Base-by-base conservation (phyloP, 2,113 vertebrate genomes). In the Isurus oxyrinchus region DNA sequence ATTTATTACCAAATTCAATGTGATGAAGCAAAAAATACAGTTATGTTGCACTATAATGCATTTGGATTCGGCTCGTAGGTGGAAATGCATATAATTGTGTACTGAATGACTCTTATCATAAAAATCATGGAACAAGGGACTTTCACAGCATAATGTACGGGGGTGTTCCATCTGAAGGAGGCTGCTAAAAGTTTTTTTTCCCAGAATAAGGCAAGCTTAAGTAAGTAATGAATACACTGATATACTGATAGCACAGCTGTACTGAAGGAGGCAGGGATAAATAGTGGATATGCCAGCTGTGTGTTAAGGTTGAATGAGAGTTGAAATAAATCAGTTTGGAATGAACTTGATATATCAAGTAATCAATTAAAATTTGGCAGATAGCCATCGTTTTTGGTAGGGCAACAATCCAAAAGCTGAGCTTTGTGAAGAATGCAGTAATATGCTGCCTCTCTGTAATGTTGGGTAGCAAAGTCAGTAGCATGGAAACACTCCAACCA, bases 91-190 rank as follows among this genome's bases (percentile, higher is more conserved):
- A 49, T 72, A 72, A 95, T 67, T 72, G 67, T 55, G 55, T 44
- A 27, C 55, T 55, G 67, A 69, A 55, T 95, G n/a, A 76, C 44
- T 53, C 40, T 44, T 84, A 35, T 69, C 44, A 55, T 53, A 49
- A 55, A 95, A 11, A 72, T 95, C 67, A 72, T 53, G 13, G 44
- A 95, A 95, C 94, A 95, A 95, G 44, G 40, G 94, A 13, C 66
- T 95, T 76, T 72, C 94, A 95, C 49, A 95, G 31, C 25, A 14
- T 55, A 95, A n/a, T 35, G 66, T 35, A 49, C n/a, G 94, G 94
- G 94, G 67, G 94, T 95, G 94, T 95, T 94, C 59, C 59, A 66
- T 94, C 90, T 94, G 59, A 94, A 63, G n/a, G 90, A 66, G 90
- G 90, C 90, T 63, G 59, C n/a, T 10, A 63, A 94, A 44, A 21